These are phyloP conservation scores for Belgica antarctica DNA, from an alignment of 2,888 invertebrate genomes.

Conservation along the genomic window DNA sequence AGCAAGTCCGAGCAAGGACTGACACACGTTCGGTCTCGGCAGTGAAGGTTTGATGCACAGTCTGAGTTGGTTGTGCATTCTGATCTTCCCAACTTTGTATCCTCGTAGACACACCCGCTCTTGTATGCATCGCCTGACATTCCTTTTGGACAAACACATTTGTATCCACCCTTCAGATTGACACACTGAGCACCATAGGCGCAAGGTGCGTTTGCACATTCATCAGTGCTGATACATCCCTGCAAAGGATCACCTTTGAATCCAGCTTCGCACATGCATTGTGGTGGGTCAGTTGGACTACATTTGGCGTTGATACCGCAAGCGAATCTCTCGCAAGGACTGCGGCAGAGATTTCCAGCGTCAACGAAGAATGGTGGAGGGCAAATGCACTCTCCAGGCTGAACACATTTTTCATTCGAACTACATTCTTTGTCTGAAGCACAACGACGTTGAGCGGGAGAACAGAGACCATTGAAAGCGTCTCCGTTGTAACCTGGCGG, in stretches of 20 bases:
- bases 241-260: slow-evolving; percentile 82
- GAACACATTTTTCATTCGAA: slow-evolving; percentile 83
- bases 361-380: slow-evolving; percentile 88
- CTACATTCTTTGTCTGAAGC: slow-evolving; percentile 79
- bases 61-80: slow-evolving; percentile 72
- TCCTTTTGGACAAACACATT: slow-evolving; percentile 80
- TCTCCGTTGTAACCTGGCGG: slow-evolving; percentile 80
- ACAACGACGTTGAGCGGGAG: slow-evolving; percentile 78
- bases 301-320: slow-evolving; percentile 90
- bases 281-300: slow-evolving; percentile 83
- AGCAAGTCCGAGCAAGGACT: slow-evolving; percentile 76
- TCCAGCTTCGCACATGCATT: slow-evolving; percentile 83
- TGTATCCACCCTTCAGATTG: slow-evolving; percentile 80
- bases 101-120: slow-evolving; percentile 69
- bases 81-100: slow-evolving; percentile 60
- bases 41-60: slow-evolving; percentile 77
- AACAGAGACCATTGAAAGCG: slow-evolving; percentile 76
- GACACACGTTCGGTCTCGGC: slow-evolving; percentile 73
- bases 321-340: slow-evolving; percentile 85
- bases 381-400: slow-evolving; percentile 88
- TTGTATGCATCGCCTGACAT: slow-evolving; percentile 83
- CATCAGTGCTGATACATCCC: slow-evolving; percentile 82
- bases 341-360: slow-evolving; percentile 81
- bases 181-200: slow-evolving; percentile 85
- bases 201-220: slow-evolving; percentile 80